Conservation (phyloP, 2,888 invertebrate genomes). For the Pheosia tremula region DNA sequence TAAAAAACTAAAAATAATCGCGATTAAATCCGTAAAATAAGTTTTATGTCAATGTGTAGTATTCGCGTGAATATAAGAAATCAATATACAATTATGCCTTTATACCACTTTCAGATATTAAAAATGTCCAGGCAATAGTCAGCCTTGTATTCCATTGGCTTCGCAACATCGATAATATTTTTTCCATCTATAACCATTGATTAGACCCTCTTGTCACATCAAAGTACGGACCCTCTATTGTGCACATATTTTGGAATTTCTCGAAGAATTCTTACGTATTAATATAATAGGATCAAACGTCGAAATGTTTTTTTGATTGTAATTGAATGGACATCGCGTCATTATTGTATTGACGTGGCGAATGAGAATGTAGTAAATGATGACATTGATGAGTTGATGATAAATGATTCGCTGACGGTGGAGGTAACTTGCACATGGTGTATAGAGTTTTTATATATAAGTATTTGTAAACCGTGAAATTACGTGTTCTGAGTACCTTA, state of each 20-base stretch:
- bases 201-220: constrained; percentile 78
- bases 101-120: too few relatives aligned
- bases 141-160: constrained; percentile 17
- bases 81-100: too few relatives aligned
- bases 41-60: too few relatives aligned
- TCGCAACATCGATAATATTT: constrained; percentile 63
- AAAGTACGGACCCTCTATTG: constrained; percentile 70
- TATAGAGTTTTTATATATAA: background rate
- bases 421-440: background rate
- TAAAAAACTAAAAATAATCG: too few relatives aligned
- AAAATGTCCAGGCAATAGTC: too few relatives aligned
- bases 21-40: too few relatives aligned
- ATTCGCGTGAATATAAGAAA: too few relatives aligned
- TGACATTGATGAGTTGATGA: constrained; percentile 38
- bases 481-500: background rate
- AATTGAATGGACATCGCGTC: constrained; percentile 41
- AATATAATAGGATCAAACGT: constrained; percentile 44
- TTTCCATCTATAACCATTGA: constrained; percentile 72
- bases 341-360: constrained; percentile 37
- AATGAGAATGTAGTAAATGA: constrained; percentile 38
- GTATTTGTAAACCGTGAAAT: background rate
- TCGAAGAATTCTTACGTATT: constrained; percentile 38
- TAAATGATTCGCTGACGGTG: constrained; percentile 8
- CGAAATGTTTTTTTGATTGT: constrained; percentile 40
- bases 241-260: constrained; percentile 71